Percentiles rank a stretch among this genome's conserved stretches.
phyloP scores from a whole-genome alignment of 2,797 vertebrate species.

The Chaetophractus vellerosus region DNA sequence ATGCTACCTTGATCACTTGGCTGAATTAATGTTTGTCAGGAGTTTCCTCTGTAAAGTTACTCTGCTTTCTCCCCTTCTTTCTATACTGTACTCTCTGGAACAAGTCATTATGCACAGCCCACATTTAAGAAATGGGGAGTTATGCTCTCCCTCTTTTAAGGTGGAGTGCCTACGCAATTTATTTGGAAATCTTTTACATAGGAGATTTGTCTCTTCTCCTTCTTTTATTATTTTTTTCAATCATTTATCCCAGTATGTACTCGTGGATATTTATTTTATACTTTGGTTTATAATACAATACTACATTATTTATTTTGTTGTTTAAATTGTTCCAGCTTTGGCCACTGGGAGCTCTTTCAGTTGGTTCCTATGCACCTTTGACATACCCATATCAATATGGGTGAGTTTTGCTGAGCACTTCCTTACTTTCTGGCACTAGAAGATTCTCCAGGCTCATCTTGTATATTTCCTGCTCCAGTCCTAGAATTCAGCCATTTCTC shows the following conservation, averaged over 20 bases:
- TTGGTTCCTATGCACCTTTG: not conserved
- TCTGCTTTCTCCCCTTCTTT: not conserved
- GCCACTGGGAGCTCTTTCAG: not conserved
- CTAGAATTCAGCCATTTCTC: not conserved
- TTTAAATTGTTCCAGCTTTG: not conserved
- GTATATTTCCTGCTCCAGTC: not conserved
- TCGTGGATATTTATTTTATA: conserved; percentile 52
- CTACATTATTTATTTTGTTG: conserved; percentile 33
- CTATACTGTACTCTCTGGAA: not conserved
- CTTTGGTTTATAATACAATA: conserved; percentile 38
- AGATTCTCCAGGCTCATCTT: not conserved
- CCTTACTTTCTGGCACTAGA: no score
- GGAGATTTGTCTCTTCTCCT: not conserved
- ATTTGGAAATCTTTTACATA: conserved; percentile 29
- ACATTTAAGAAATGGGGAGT: not conserved
- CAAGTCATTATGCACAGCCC: not conserved
- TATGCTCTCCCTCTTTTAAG: not conserved
- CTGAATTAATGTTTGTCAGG: not conserved
- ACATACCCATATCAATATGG: not conserved
- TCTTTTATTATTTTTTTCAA: not conserved
- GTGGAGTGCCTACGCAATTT: not conserved
- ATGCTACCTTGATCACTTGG: conserved; percentile 14
- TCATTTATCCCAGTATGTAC: not conserved
- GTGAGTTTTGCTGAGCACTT: no score
- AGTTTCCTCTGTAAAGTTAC: not conserved